These are phyloP conservation scores for Ramazzottius varieornatus DNA, from an alignment of 2,888 invertebrate species.

Conservation along the genomic window DNA sequence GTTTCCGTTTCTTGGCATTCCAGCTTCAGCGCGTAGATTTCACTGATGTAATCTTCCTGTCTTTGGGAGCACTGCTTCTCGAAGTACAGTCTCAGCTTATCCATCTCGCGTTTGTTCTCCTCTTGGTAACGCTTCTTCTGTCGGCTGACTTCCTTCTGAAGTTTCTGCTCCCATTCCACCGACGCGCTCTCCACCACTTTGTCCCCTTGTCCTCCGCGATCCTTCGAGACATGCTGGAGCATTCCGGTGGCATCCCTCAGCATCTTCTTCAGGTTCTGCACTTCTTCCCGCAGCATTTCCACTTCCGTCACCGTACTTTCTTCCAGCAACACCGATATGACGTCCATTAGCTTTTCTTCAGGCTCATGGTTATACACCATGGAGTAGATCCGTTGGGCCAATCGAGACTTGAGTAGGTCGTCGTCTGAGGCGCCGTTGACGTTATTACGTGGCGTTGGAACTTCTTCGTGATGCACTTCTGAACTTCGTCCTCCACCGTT, in stretches of 20 bases:
- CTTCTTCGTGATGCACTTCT: too few relatives aligned
- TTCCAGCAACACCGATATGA: background rate
- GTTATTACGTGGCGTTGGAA: too few relatives aligned
- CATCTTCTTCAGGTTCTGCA: background rate
- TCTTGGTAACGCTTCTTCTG: background rate
- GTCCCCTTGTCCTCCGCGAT: background rate
- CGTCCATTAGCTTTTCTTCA: background rate
- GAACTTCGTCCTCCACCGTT: too few relatives aligned
- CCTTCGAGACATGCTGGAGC: background rate
- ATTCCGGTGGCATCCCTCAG: background rate
- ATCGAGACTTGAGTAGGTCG: background rate
- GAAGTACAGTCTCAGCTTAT: background rate
- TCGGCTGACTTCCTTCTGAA: background rate
- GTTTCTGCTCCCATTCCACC: background rate
- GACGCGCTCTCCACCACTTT: background rate
- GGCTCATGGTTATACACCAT: background rate
- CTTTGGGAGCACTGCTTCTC: background rate
- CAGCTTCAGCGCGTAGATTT: conserved; percentile 1
- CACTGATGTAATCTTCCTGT: background rate
- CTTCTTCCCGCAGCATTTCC: background rate
- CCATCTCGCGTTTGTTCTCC: background rate
- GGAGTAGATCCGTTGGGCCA: background rate
- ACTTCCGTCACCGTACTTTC: background rate
- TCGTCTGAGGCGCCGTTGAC: too few relatives aligned
- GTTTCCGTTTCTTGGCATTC: background rate